Evolutionary conservation across 2,888 invertebrate genomes (phyloP), one percentile per base, ranked within the genome.

Genomic region (Xanthia icteritia): DNA sequence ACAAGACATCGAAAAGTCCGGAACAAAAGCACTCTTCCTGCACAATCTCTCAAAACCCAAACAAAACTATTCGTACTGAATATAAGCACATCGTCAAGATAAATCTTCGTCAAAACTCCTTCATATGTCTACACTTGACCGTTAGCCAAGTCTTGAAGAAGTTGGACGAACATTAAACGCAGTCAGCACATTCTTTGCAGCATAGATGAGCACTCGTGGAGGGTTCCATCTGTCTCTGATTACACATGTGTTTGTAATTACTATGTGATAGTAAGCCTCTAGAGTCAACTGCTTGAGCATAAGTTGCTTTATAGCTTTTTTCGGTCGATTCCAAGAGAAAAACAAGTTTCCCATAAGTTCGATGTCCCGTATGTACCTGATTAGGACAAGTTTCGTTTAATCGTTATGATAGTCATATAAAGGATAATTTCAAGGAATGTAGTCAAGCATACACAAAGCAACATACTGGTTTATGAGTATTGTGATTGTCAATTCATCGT

Each of bases 191-290:
- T 77, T 82, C 56, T n/a, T 15, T 75, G 70, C 76, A 64, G 67
- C 27, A 67, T 61, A 65, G 64, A 80, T 82, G 66, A 71, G 42
- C 69, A 70, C 73, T 76, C 66, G 15, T 68, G 51, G 61, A 76
- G 79, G 69, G 81, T 79, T 83, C 45, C 23, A 81, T 85, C 91
- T 92, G 92, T 81, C 76, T 67, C 64, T 86, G 82, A 91, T 90
- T 79, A 87, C 83, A 82, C 89, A 79, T 87, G 86, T 91, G 91
- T 85, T 87, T 79, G 77, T 91, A 89, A 92, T 91, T 88, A 88
- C 86, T 65, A 67, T 63, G 45, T 85, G 70, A 73, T 70, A 66
- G 60, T 77, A 76, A 51, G 51, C 45, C 39, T 71, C 51, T 56
- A 45, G 51, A 42, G 23, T 54, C 61, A 73, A 76, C 27, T 56